Percentiles rank a stretch among this genome's conserved stretches.
Evolutionary conservation across 64 coral and sea anemone species (phyloP).

Genomic region (Actinia equina): DNA sequence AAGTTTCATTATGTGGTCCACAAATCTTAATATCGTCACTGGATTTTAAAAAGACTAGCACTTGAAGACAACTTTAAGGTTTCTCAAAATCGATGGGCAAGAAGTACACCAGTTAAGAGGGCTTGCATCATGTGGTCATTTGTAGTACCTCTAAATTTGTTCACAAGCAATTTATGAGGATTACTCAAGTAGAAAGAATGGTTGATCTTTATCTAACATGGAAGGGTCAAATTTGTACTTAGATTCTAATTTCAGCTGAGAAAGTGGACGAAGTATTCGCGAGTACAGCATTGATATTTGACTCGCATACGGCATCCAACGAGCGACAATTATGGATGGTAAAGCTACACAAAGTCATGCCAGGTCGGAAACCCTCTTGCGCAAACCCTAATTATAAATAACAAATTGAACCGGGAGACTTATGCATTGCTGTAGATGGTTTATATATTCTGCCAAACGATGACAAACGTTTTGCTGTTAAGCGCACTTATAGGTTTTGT

Average conservation of each 20-base stretch:
- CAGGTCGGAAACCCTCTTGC: background rate
- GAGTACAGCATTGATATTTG: no score
- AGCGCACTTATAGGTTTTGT: background rate
- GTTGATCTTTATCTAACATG: background rate
- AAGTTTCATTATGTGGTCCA: no score
- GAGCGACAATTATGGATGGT: no score
- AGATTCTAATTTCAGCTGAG: background rate
- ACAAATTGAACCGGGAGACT: background rate
- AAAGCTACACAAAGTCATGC: background rate
- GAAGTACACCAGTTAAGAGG: background rate
- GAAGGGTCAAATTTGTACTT: background rate
- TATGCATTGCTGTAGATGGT: background rate
- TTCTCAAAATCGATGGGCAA: no score
- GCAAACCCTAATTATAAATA: background rate
- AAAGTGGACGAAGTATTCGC: background rate
- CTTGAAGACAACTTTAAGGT: background rate
- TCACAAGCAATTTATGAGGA: conserved; percentile 6
- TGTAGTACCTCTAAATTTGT: background rate
- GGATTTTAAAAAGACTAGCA: no score
- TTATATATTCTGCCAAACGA: background rate
- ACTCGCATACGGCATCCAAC: no score
- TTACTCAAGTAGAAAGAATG: conserved; percentile 5
- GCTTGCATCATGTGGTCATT: background rate
- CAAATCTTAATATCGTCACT: no score
- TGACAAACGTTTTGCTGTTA: background rate